Conservation (phyloP, 2,888 invertebrate genomes). For the Drosophila subsilvestris region DNA sequence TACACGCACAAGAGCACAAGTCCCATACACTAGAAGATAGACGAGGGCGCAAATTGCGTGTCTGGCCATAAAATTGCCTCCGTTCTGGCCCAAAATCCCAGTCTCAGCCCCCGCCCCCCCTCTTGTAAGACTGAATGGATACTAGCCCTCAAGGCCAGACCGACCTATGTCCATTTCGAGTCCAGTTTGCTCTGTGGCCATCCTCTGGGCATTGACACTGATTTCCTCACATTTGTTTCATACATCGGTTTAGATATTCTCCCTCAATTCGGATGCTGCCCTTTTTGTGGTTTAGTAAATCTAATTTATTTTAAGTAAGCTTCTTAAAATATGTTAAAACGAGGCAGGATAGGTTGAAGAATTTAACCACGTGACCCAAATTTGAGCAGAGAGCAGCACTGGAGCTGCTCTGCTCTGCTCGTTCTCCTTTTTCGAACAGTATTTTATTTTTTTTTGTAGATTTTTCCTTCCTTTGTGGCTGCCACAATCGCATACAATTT, state of each 20-base stretch:
- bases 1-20: constrained; percentile 52
- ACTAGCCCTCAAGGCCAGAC: constrained; percentile 53
- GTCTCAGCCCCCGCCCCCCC: constrained; percentile 3
- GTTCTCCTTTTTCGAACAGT: constrained; percentile 15
- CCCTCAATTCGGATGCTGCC: constrained; percentile 14
- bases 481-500: constrained; percentile 78
- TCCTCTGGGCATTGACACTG: constrained; percentile 77
- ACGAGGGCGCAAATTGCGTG: constrained; percentile 70
- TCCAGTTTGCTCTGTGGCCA: constrained; percentile 56
- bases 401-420: constrained; percentile 31
- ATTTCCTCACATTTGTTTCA: constrained; percentile 73
- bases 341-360: constrained; percentile 17
- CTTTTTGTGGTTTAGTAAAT: constrained; percentile 69
- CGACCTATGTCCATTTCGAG: constrained; percentile 62
- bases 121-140: not conserved
- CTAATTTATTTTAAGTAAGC: constrained; percentile 77
- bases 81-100: constrained; percentile 27
- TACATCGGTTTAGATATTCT: constrained; percentile 56
- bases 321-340: constrained; percentile 47
- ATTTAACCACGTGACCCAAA: constrained; percentile 71
- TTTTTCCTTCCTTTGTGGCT: constrained; percentile 37
- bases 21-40: constrained; percentile 33
- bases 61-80: constrained; percentile 72
- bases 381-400: constrained; percentile 45
- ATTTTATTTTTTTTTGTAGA: constrained; percentile 6